Conservation (phyloP, 1,140 invertebrate species). For the Drosophila dunni region DNA sequence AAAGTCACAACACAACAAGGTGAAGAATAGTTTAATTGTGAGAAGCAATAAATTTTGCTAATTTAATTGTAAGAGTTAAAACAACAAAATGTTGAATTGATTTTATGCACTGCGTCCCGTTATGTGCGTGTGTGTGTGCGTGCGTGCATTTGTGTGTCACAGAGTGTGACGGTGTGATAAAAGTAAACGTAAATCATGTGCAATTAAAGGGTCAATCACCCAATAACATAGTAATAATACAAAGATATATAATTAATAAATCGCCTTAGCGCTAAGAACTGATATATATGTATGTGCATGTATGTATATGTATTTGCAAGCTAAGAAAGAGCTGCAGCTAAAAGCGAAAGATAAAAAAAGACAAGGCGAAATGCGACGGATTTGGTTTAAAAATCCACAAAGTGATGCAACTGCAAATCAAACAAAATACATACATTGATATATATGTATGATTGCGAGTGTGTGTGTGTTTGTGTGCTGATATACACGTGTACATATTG, state of each 20-base stretch:
- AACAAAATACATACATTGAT: slow-evolving; percentile 27
- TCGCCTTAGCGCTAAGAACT: slow-evolving; percentile 26
- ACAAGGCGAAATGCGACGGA: slow-evolving; percentile 24
- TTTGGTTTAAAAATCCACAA: slow-evolving; percentile 34
- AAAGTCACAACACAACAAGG: slow-evolving; percentile 1
- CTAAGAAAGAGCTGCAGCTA: slow-evolving; percentile 2
- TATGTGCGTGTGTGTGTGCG: not conserved
- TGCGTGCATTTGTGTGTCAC: slow-evolving; percentile 27
- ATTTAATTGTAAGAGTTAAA: slow-evolving; percentile 14
- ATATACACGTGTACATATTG: slow-evolving; percentile 24
- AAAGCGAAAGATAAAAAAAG: slow-evolving; percentile 28
- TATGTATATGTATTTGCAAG: not conserved
- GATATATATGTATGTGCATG: not conserved
- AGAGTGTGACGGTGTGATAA: slow-evolving; percentile 33
- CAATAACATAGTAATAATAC: slow-evolving; percentile 26
- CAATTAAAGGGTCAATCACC: slow-evolving; percentile 61
- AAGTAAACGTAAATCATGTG: slow-evolving; percentile 51
- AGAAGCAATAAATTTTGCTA: slow-evolving; percentile 7
- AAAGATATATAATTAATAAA: slow-evolving; percentile 28
- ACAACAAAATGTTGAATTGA: slow-evolving; percentile 19
- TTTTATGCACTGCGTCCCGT: slow-evolving; percentile 18
- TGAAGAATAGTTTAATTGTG: not conserved
- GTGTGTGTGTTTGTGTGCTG: slow-evolving; percentile 3
- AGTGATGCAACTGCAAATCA: slow-evolving; percentile 48
- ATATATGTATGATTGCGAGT: slow-evolving; percentile 2